phyloP scores from a whole-genome alignment of 2,888 invertebrate genomes.

The Drosophila rubida region DNA sequence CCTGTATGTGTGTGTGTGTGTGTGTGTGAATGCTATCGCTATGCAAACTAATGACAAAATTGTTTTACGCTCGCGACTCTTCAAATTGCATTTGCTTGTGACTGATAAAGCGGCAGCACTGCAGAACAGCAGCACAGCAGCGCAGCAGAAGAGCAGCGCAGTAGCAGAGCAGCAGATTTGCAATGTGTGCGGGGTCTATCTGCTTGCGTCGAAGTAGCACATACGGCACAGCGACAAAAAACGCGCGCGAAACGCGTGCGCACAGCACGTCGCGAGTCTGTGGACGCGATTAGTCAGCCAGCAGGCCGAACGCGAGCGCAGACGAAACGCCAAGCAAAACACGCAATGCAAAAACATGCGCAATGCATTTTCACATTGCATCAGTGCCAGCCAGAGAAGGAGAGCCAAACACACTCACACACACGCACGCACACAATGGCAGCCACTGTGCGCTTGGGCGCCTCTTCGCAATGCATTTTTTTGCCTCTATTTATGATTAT shows the following conservation, averaged over 20 bases:
- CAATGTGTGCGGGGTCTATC: conserved; percentile 13
- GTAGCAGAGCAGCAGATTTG: background rate
- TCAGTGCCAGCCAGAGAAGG: conserved; percentile 47
- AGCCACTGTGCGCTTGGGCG: conserved; percentile 52
- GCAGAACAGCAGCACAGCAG: background rate
- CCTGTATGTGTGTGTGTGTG: conserved; percentile 8
- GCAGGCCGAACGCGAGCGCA: conserved; percentile 9
- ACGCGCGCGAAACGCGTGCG: conserved; percentile 63
- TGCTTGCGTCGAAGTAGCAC: conserved; percentile 12
- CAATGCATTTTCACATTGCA: conserved; percentile 69
- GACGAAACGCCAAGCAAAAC: conserved; percentile 41
- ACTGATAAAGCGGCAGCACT: conserved; percentile 20
- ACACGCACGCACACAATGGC: conserved; percentile 37
- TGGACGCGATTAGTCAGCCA: conserved; percentile 58
- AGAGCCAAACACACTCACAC: conserved; percentile 8
- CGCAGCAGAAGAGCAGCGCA: background rate
- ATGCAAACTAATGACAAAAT: conserved; percentile 59
- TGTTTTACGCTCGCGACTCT: conserved; percentile 50
- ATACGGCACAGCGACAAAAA: conserved; percentile 36
- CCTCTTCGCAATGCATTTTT: conserved; percentile 36
- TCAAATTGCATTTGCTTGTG: conserved; percentile 46
- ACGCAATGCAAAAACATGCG: conserved; percentile 67
- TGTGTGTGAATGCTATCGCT: conserved; percentile 3
- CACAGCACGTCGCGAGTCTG: conserved; percentile 35
- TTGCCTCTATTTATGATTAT: conserved; percentile 11